Evolutionary conservation across 1,140 invertebrate species (phyloP).

Genomic region (Drosophila ironensis): DNA sequence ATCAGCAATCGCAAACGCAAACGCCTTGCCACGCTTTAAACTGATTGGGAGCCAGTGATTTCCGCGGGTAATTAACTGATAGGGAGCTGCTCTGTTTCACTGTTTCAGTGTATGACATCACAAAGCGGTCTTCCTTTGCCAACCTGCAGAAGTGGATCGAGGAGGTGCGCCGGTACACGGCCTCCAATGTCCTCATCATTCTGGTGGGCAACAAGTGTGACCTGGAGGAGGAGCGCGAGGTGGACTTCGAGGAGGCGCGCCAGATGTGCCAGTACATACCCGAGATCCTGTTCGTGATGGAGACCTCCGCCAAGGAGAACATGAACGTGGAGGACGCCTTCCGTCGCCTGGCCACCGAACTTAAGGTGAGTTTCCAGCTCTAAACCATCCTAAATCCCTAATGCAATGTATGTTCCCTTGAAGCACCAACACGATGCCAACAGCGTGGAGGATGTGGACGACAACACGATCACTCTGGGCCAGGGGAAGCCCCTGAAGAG

Average conservation of each 20-base stretch:
- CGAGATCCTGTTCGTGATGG: constrained; percentile 92
- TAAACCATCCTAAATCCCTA: background rate
- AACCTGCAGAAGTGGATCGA: constrained; percentile 96
- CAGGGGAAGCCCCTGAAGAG: constrained; percentile 75
- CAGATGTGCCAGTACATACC: constrained; percentile 92
- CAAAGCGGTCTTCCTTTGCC: constrained; percentile 94
- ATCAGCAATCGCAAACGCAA: too few species aligned
- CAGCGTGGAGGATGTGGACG: constrained; percentile 53
- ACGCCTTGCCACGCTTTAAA: constrained; percentile 34
- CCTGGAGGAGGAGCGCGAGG: constrained; percentile 90
- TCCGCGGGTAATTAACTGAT: too few species aligned
- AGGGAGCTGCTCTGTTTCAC: too few species aligned
- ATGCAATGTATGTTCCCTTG: background rate
- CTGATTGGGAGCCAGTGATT: constrained; percentile 50
- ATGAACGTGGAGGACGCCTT: constrained; percentile 97
- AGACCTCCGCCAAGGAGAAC: constrained; percentile 96
- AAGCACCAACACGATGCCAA: constrained; percentile 71
- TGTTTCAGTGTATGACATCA: constrained; percentile 94
- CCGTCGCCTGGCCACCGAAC: constrained; percentile 92
- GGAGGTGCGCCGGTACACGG: constrained; percentile 95
- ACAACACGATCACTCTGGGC: constrained; percentile 69
- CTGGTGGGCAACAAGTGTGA: constrained; percentile 97
- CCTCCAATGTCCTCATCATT: constrained; percentile 93
- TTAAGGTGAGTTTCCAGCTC: constrained; percentile 85
- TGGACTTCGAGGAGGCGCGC: constrained; percentile 91